Conservation (phyloP, 2,797 vertebrate genomes). For the Pantherophis alleghaniensis region DNA sequence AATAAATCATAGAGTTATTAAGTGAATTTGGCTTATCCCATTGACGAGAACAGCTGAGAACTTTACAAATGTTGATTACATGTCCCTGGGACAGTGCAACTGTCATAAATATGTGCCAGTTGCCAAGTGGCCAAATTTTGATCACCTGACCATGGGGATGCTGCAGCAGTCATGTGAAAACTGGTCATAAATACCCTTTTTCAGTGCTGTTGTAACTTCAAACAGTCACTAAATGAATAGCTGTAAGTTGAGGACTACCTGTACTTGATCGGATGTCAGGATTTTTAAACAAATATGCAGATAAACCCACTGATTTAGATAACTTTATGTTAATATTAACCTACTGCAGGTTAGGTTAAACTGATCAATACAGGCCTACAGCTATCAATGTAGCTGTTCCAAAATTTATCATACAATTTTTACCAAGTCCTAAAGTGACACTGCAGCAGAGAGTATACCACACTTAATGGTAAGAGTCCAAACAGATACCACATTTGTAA, state of each 20-base stretch:
- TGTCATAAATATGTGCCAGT: not conserved
- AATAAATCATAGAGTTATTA: no score
- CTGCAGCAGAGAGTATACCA: not conserved
- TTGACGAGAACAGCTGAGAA: not conserved
- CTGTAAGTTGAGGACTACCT: not conserved
- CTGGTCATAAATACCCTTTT: not conserved
- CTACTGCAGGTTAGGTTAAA: no score
- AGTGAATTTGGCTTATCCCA: not conserved
- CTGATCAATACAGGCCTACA: not conserved
- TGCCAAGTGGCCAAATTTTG: not conserved
- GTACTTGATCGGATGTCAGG: conserved; percentile 7
- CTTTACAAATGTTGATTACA: not conserved
- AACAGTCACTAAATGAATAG: not conserved
- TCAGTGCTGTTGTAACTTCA: not conserved
- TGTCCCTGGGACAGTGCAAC: not conserved
- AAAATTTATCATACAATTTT: not conserved
- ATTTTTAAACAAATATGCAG: not conserved
- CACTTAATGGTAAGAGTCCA: not conserved
- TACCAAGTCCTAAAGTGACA: not conserved
- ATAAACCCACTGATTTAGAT: conserved; percentile 15
- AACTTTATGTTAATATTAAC: conserved; percentile 5
- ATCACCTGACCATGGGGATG: not conserved
- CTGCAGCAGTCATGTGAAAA: not conserved
- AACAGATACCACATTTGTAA: not conserved
- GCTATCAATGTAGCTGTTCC: not conserved